phyloP scores from a whole-genome alignment of 2,888 invertebrate species.

The Margaritifera margaritifera region DNA sequence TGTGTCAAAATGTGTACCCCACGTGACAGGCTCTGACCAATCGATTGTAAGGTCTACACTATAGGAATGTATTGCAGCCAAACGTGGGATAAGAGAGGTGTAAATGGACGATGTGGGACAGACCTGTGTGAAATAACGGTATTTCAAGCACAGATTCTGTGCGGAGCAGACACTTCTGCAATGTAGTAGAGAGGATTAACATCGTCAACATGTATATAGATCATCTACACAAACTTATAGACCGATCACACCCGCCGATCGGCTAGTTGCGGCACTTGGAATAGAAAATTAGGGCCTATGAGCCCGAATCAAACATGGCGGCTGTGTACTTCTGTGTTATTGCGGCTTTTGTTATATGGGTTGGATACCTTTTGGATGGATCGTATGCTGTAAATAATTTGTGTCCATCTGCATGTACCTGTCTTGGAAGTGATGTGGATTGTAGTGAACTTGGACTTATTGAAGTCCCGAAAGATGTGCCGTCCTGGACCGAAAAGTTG shows the following conservation, averaged over 20 bases:
- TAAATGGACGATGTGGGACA: conserved; percentile 26
- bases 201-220: conserved; percentile 3
- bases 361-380: conserved; percentile 34
- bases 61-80: conserved; percentile 45
- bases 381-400: conserved; percentile 35
- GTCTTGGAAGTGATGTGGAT: conserved; percentile 83
- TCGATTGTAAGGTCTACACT: conserved; percentile 29
- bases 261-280: too few species aligned
- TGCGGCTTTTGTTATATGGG: conserved; percentile 61
- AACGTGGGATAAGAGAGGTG: conserved; percentile 43
- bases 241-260: too few species aligned
- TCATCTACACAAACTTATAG: conserved; percentile 1
- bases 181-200: conserved; percentile 5
- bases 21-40: conserved; percentile 39
- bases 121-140: conserved; percentile 14
- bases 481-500: conserved; percentile 84
- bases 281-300: conserved; percentile 23
- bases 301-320: conserved; percentile 64
- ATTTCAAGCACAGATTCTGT: conserved; percentile 12
- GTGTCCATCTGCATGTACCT: conserved; percentile 83
- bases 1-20: conserved; percentile 39
- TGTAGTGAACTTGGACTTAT: conserved; percentile 83
- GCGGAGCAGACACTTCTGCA: conserved; percentile 14
- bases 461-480: conserved; percentile 82
- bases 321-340: conserved; percentile 62